Percentiles rank a stretch among this genome's conserved stretches.
Evolutionary conservation across 2,888 invertebrate species (phyloP).

Genomic region (Cabera pusaria): DNA sequence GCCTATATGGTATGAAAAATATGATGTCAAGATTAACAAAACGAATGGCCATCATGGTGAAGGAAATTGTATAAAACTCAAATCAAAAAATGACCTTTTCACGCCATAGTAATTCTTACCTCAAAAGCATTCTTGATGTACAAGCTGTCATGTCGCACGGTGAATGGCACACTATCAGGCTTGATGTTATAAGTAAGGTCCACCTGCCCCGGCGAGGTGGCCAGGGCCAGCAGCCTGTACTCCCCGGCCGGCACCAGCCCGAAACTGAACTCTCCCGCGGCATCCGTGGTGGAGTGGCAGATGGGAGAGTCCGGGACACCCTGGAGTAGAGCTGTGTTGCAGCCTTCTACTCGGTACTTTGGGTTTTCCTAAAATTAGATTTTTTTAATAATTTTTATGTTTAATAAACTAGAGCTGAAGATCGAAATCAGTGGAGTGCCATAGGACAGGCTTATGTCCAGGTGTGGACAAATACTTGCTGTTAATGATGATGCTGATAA

Average conservation of each 20-base stretch:
- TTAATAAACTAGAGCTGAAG: too few species aligned
- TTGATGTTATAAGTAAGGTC: slow-evolving; percentile 90
- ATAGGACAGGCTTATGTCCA: too few species aligned
- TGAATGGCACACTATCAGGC: slow-evolving; percentile 87
- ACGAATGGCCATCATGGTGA: too few species aligned
- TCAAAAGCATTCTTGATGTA: slow-evolving; percentile 86
- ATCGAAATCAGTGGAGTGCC: too few species aligned
- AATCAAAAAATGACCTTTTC: not conserved
- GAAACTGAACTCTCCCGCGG: slow-evolving; percentile 90
- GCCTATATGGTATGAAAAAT: too few species aligned
- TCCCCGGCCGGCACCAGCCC: slow-evolving; percentile 91
- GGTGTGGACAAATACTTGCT: too few species aligned
- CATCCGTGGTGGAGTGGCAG: slow-evolving; percentile 89
- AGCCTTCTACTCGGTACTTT: slow-evolving; percentile 78
- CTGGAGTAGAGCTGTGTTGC: slow-evolving; percentile 82
- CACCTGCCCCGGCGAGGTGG: slow-evolving; percentile 74
- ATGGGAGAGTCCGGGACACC: slow-evolving; percentile 85
- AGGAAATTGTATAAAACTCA: too few species aligned
- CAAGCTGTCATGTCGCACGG: slow-evolving; percentile 87
- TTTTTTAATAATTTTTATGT: too few species aligned
- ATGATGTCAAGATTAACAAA: too few species aligned
- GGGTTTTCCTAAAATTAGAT: slow-evolving; percentile 61
- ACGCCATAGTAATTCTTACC: slow-evolving; percentile 62
- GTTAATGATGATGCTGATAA: too few species aligned
- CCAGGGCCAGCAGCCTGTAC: slow-evolving; percentile 87